phyloP scores from a whole-genome alignment of 2,888 invertebrate species.

The Drosophila demipolita region DNA sequence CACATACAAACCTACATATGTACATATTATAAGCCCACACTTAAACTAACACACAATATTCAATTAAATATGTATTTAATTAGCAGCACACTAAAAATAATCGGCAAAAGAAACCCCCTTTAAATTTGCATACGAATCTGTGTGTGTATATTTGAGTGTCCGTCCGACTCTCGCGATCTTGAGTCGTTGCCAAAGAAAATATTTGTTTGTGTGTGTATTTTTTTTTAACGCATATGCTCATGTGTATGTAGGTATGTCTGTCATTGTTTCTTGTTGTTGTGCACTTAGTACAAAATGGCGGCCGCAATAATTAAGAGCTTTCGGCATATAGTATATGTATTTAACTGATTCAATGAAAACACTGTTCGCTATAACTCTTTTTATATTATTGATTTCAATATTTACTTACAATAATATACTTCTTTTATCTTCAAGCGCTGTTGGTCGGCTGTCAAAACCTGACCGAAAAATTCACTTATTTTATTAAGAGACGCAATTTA shows the following conservation, averaged over 20 bases:
- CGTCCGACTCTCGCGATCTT: slow-evolving; percentile 17
- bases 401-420: slow-evolving; percentile 59
- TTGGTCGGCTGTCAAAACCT: slow-evolving; percentile 58
- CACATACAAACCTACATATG: slow-evolving; percentile 4
- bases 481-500: slow-evolving; percentile 48
- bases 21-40: slow-evolving; percentile 5
- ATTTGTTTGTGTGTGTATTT: not conserved
- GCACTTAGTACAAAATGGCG: slow-evolving; percentile 49
- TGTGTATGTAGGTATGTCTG: not conserved
- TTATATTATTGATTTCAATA: not conserved
- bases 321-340: slow-evolving; percentile 26
- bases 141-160: not conserved
- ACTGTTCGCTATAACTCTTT: not conserved
- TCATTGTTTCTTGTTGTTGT: slow-evolving; percentile 21
- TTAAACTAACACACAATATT: not conserved
- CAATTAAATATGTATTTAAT: slow-evolving; percentile 34
- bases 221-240: not conserved
- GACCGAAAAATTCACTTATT: slow-evolving; percentile 54
- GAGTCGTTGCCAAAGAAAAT: slow-evolving; percentile 22
- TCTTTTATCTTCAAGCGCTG: slow-evolving; percentile 59
- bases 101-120: slow-evolving; percentile 13
- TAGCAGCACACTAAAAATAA: slow-evolving; percentile 13
- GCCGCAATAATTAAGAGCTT: slow-evolving; percentile 27
- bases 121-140: not conserved
- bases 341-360: not conserved